Conservation (phyloP, 2,888 invertebrate genomes). For the Amblyjoppa fuscipennis region DNA sequence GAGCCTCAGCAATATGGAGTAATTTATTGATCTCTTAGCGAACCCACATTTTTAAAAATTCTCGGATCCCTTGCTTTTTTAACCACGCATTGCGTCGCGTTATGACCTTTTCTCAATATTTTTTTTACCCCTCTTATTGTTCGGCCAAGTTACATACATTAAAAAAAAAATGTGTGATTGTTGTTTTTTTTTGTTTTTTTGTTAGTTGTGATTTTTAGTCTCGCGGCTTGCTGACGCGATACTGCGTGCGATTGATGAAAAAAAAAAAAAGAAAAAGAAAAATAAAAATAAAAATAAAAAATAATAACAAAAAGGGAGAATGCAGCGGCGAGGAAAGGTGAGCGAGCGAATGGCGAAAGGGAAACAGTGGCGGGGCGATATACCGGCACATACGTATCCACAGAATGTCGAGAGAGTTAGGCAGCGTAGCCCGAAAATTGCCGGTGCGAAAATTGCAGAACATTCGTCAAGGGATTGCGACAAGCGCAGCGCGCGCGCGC, state of each 20-base stretch:
- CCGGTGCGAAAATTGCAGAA: constrained; percentile 67
- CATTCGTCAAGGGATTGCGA: constrained; percentile 68
- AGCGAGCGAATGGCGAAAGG: not conserved
- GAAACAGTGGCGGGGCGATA: not conserved
- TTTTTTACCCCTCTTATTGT: not conserved
- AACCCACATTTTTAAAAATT: constrained; percentile 78
- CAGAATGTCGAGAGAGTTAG: constrained; percentile 46
- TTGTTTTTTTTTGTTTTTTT: not conserved
- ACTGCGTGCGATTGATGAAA: not conserved
- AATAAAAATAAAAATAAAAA: constrained; percentile 1
- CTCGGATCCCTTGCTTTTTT: constrained; percentile 58
- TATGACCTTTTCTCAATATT: not conserved
- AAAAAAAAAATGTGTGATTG: not conserved
- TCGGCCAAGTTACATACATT: constrained; percentile 20
- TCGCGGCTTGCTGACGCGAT: not conserved
- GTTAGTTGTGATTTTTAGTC: not conserved
- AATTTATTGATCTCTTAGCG: constrained; percentile 80
- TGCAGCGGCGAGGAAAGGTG: not conserved
- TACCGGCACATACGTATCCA: constrained; percentile 3
- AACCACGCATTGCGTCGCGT: constrained; percentile 8
- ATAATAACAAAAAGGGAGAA: not conserved
- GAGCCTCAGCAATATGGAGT: constrained; percentile 69
- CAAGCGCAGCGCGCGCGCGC: constrained; percentile 52
- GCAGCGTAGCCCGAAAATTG: constrained; percentile 65
- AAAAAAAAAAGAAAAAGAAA: not conserved